Evolutionary conservation across 2,113 vertebrate species (phyloP).

Genomic region (Zosterops pallidus): DNA sequence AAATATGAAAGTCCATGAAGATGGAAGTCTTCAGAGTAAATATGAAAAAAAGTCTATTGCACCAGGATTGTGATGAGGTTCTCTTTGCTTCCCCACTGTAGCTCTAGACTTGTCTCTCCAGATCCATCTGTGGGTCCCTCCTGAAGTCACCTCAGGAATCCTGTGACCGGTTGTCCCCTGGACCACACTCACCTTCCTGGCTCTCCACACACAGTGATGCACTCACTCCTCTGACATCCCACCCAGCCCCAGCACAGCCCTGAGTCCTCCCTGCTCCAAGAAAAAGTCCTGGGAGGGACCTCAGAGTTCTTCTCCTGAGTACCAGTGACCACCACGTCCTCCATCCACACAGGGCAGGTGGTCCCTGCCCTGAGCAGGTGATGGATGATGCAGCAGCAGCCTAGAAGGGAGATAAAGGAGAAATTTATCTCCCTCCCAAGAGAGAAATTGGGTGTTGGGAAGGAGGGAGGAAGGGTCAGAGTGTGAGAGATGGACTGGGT

Average conservation of each 20-base stretch:
- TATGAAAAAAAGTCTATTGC: neutral
- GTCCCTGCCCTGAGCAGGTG: neutral
- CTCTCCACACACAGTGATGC: neutral
- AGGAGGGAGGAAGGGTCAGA: neutral
- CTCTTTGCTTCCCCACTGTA: neutral
- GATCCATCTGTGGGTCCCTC: rapidly evolving
- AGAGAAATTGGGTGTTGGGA: neutral
- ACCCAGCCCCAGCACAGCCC: neutral
- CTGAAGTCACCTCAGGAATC: neutral
- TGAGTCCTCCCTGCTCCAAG: rapidly evolving
- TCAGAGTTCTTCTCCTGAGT: rapidly evolving
- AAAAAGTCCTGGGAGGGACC: neutral
- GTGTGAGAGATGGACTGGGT: neutral
- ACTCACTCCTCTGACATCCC: neutral
- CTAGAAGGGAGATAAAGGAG: neutral
- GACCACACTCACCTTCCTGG: neutral
- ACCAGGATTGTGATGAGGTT: neutral
- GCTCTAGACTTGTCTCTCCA: neutral
- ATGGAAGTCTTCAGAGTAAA: neutral
- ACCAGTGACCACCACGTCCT: neutral
- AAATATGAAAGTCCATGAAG: neutral
- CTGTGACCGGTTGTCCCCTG: neutral
- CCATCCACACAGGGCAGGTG: too few species aligned
- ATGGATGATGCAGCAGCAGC: neutral
- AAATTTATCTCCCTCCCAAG: neutral